These are phyloP conservation scores for Synanthedon formicaeformis DNA, from an alignment of 2,888 invertebrate genomes.

Conservation along the genomic window DNA sequence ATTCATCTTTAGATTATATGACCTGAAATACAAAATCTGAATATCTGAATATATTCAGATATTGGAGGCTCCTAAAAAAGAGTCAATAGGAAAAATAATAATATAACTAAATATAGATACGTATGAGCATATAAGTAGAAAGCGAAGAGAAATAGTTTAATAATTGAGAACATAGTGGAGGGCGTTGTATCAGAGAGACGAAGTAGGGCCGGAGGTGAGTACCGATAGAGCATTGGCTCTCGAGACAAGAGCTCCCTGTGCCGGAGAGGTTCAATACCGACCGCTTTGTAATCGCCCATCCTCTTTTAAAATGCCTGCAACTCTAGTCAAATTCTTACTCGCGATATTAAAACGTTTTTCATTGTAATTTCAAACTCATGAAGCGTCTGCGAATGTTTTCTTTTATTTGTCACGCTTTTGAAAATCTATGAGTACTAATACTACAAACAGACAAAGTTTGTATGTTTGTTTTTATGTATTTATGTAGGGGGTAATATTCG, in stretches of 20 bases:
- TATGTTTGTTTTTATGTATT: too few relatives aligned
- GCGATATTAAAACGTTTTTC: slow-evolving; percentile 23
- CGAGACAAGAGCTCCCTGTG: slow-evolving; percentile 51
- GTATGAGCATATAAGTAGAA: too few relatives aligned
- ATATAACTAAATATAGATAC: background rate
- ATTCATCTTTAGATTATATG: too few relatives aligned
- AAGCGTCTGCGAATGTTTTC: too few relatives aligned
- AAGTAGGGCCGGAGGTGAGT: slow-evolving; percentile 26
- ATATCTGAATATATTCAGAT: too few relatives aligned
- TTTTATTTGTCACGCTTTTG: too few relatives aligned
- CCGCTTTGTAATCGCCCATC: slow-evolving; percentile 31
- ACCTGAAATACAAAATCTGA: too few relatives aligned
- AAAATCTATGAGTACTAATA: too few relatives aligned
- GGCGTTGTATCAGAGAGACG: slow-evolving; percentile 16
- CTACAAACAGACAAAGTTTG: too few relatives aligned
- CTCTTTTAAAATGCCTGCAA: slow-evolving; percentile 12
- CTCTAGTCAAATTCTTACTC: slow-evolving; percentile 9
- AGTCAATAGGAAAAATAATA: too few relatives aligned
- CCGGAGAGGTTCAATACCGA: slow-evolving; percentile 32
- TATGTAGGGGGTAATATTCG: too few relatives aligned
- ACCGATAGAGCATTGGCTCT: slow-evolving; percentile 51
- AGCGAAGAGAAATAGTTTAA: background rate
- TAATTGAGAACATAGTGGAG: slow-evolving; percentile 4
- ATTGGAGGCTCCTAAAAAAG: too few relatives aligned
- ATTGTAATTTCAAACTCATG: slow-evolving; percentile 15